Conservation (phyloP, 2,797 vertebrate genomes). For the Syngnathus rostellatus region DNA sequence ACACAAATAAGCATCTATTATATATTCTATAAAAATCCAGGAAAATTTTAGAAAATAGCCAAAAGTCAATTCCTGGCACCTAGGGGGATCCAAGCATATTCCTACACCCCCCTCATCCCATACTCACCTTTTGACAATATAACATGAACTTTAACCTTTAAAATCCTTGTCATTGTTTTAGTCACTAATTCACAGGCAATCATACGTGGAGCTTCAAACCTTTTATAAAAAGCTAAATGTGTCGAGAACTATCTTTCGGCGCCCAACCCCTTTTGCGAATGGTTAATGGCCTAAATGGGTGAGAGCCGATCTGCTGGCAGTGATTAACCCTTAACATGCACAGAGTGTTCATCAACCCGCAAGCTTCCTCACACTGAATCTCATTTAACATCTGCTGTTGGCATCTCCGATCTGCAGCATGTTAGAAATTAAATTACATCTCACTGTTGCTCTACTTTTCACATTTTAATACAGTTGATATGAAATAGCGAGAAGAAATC, state of each 20-base stretch:
- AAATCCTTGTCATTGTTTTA: too few species aligned
- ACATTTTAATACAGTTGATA: neutral
- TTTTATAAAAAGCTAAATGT: neutral
- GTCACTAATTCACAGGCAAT: too few species aligned
- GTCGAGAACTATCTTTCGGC: neutral
- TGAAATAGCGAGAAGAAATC: too few species aligned
- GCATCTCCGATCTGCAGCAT: constrained; percentile 37
- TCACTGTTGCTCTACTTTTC: constrained; percentile 18
- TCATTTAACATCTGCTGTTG: constrained; percentile 54
- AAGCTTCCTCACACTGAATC: constrained; percentile 48
- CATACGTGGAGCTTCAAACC: neutral
- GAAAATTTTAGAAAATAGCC: too few species aligned
- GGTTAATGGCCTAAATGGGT: neutral
- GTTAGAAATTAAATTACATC: constrained; percentile 42
- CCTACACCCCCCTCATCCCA: too few species aligned
- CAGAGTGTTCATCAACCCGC: constrained; percentile 15
- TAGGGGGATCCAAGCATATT: too few species aligned
- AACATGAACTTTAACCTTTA: too few species aligned
- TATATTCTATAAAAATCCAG: too few species aligned
- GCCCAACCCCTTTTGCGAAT: neutral
- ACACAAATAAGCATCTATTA: too few species aligned
- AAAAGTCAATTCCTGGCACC: too few species aligned
- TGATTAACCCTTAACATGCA: neutral
- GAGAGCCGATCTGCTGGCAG: neutral
- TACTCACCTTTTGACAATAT: too few species aligned